Conservation (phyloP, 2,113 vertebrate species). For the Eulacestoma nigropectus region DNA sequence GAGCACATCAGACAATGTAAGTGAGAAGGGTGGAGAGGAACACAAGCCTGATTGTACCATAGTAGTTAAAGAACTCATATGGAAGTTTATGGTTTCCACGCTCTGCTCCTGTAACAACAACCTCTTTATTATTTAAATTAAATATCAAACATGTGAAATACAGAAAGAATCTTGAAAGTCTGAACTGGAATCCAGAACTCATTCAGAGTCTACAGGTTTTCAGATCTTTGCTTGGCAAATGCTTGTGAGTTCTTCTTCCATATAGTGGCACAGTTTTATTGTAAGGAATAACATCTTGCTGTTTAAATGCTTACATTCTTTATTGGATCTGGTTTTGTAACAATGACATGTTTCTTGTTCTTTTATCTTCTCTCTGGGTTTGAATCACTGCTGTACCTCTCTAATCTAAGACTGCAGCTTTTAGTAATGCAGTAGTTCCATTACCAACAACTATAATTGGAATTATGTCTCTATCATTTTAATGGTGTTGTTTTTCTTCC, state of each 20-base stretch:
- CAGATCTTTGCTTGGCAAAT: background rate
- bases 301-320: background rate
- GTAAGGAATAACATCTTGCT: background rate
- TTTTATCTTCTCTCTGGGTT: background rate
- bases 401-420: slow-evolving; percentile 8
- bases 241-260: background rate
- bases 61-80: background rate
- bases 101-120: background rate
- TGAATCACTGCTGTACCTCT: background rate
- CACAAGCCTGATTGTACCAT: background rate
- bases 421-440: slow-evolving; percentile 5
- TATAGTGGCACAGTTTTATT: background rate
- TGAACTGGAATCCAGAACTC: background rate
- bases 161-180: background rate
- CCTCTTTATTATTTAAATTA: background rate
- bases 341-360: background rate
- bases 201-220: background rate
- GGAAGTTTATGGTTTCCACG: background rate
- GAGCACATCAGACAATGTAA: background rate
- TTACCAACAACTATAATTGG: slow-evolving; percentile 10
- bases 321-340: background rate
- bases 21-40: background rate
- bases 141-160: background rate
- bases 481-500: slow-evolving; percentile 48
- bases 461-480: slow-evolving; percentile 40